Evolutionary conservation across 64 coral and sea anemone genomes (phyloP), one percentile per base, ranked within the genome.

Genomic region (Anthopleura sola): DNA sequence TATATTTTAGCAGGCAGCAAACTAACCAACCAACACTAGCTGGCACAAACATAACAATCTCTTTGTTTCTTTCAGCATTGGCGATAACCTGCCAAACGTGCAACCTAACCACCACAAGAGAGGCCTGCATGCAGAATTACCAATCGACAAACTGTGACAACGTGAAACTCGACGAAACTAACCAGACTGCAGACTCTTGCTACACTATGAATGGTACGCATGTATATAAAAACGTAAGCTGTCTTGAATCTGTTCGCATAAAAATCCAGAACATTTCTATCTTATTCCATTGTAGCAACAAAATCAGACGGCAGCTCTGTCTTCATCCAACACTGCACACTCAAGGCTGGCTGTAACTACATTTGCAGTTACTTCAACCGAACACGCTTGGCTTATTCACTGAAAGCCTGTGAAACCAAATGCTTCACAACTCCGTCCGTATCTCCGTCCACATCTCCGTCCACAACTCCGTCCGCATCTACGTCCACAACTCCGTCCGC

Each of bases 321-420:
- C 20, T 81, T 48, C 49, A 81, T 81, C 28, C 10, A 81, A 18
- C 78, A 81, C 49, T 81, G 78, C 49, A 81, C 78, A 40, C 78
- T 81, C 48, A 6, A 14, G 21, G 37, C 37, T 28, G 78, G 78
- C 21, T 81, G 78, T 19, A 46, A 36, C 26, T 18, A 81, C 33
- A 78, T 78, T 37, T 81, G 78, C 28, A 81, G 16, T 46, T 44
- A 81, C 26, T 81, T 81, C 33, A 81, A 81, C 49, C 78, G 49
- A 53, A 81, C 78, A n/a, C 78, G 19, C 78, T 17, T 81, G 78
- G 11, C 7, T 15, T 14, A 20, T 38, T n/a, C 78, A 0, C 3
- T 81, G 78, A 81, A 53, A 32, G 26, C 78, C 23, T 81, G 78
- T 48, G 38, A 81, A 46, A 23, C 78, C 24, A 15, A 20, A 6